Conservation (phyloP, 2,797 vertebrate species). For the Crenuchus spilurus region DNA sequence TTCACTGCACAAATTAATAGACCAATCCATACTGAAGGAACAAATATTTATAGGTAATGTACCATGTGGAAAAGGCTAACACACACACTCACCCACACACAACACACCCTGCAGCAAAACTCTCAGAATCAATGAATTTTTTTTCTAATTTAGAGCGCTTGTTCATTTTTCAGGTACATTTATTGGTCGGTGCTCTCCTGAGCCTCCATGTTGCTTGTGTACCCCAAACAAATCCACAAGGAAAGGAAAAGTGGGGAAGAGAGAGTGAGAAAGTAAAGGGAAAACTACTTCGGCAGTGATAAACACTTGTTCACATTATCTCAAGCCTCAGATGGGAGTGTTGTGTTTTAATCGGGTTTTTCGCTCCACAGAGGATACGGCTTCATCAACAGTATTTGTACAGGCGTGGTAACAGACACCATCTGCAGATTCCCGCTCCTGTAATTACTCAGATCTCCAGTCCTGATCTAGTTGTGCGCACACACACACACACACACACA, state of each 20-base stretch:
- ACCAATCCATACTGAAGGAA: constrained; percentile 6
- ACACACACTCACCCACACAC: constrained; percentile 13
- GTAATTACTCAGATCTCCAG: constrained; percentile 42
- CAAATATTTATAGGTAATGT: constrained; percentile 28
- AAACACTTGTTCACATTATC: constrained; percentile 10
- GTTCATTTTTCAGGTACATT: not conserved
- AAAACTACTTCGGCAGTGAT: constrained; percentile 51
- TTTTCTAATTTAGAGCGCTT: constrained; percentile 29
- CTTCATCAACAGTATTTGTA: constrained; percentile 19
- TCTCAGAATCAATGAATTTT: constrained; percentile 20
- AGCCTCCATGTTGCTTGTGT: not conserved
- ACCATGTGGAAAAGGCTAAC: not conserved
- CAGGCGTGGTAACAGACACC: constrained; percentile 30
- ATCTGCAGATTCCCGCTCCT: constrained; percentile 29
- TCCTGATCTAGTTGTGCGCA: constrained; percentile 1
- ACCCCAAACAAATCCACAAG: not conserved
- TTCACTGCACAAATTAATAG: constrained; percentile 49
- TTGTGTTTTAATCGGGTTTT: constrained; percentile 33
- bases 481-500: constrained; percentile 18
- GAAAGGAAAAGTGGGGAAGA: not conserved
- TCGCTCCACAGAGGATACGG: not conserved
- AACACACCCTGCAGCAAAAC: not conserved
- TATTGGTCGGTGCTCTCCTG: not conserved
- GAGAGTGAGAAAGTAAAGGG: constrained; percentile 54
- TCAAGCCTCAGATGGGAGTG: constrained; percentile 29